A percentile compares a stretch with the other conserved stretches of the same genome.
phyloP scores from a whole-genome alignment of 1,140 invertebrate genomes.

The Ylistrum balloti region DNA sequence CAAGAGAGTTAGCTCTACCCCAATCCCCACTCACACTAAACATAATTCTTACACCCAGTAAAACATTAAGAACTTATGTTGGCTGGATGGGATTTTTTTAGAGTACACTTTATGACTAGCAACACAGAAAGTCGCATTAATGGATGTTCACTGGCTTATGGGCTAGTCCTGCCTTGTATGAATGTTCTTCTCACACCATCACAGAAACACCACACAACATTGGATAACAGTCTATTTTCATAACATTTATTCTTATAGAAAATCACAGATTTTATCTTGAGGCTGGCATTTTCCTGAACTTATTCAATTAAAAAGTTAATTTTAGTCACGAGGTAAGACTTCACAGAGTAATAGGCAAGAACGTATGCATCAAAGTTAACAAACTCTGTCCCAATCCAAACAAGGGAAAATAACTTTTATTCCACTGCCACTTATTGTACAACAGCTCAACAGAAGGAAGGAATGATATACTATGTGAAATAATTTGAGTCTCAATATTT shows the following conservation, averaged over 20 bases:
- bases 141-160: not conserved
- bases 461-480: not conserved
- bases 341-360: not conserved
- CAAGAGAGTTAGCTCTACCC: not conserved
- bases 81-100: not conserved
- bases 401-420: not conserved
- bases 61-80: not conserved
- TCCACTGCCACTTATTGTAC: not conserved
- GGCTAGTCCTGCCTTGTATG: not conserved
- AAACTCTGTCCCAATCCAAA: not conserved
- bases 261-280: no score
- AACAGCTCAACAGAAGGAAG: not conserved
- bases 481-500: not conserved
- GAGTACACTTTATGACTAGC: slow-evolving; percentile 18
- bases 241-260: no score
- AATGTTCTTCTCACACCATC: not conserved
- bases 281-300: no score
- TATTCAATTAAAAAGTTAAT: no score
- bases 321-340: no score
- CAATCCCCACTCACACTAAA: not conserved
- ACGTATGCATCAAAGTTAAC: not conserved
- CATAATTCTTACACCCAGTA: not conserved
- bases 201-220: not conserved
- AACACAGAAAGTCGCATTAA: not conserved
- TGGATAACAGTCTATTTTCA: no score